Percentiles rank a stretch among this genome's conserved stretches.
phyloP scores from a whole-genome alignment of 2,113 vertebrate genomes.

The Chiloscyllium plagiosum region DNA sequence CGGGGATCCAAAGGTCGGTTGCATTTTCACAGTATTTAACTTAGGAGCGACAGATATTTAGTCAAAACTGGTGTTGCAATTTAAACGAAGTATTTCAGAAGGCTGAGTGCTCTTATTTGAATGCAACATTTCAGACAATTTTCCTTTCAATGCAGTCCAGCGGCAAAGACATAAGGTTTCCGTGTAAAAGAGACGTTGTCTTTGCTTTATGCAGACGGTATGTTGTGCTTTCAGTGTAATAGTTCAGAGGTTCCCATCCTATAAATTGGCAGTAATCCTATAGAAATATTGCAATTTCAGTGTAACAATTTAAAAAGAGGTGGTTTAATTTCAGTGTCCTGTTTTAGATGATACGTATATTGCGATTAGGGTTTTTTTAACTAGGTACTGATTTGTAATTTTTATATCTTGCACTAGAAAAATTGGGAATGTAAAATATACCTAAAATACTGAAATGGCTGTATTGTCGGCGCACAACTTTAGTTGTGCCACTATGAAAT shows the following conservation, averaged over 20 bases:
- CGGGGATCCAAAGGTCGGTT: background rate
- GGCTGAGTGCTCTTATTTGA: background rate
- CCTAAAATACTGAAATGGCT: background rate
- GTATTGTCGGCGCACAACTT: background rate
- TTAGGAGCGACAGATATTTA: background rate
- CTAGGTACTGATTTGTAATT: background rate
- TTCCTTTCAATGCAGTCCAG: background rate
- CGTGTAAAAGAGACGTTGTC: background rate
- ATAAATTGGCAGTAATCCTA: background rate
- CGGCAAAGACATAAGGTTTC: background rate
- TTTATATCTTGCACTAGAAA: background rate
- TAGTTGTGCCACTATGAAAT: background rate
- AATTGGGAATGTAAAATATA: background rate
- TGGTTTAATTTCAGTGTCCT: background rate
- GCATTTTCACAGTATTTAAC: background rate
- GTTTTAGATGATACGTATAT: too few relatives aligned
- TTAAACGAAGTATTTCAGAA: background rate
- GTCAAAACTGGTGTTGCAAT: background rate
- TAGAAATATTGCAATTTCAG: background rate
- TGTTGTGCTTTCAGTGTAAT: background rate
- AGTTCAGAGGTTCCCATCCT: background rate
- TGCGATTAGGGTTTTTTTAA: background rate
- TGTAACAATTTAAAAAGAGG: background rate
- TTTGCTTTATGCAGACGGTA: background rate
- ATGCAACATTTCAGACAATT: background rate